Conservation (phyloP, 2,888 invertebrate genomes). For the Clitarchus hookeri region DNA sequence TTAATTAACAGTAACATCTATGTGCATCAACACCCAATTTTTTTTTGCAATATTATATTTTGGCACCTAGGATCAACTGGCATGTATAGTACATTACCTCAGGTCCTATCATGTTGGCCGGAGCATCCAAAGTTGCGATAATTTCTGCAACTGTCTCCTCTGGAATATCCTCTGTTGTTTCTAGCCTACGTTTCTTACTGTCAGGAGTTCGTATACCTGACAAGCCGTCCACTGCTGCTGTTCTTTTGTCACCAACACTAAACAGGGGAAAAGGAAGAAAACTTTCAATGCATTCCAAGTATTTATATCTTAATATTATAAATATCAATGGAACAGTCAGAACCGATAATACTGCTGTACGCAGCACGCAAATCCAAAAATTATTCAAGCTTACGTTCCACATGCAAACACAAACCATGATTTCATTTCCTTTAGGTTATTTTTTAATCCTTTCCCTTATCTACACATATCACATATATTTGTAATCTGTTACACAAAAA, state of each 20-base stretch:
- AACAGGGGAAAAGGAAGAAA: not conserved
- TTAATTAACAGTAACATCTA: too few species aligned
- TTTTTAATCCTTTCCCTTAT: too few species aligned
- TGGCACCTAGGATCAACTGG: too few species aligned
- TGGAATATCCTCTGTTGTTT: slow-evolving; percentile 72
- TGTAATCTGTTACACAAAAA: too few species aligned
- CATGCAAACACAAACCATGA: too few species aligned
- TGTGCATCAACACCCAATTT: too few species aligned
- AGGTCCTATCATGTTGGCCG: slow-evolving; percentile 81
- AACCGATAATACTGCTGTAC: too few species aligned
- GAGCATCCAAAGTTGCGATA: slow-evolving; percentile 80
- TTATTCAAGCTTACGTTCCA: too few species aligned
- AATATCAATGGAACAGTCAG: not conserved
- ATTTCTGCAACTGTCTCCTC: slow-evolving; percentile 81
- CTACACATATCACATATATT: too few species aligned
- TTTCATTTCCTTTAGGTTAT: too few species aligned
- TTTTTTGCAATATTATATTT: too few species aligned
- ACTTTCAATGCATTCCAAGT: not conserved
- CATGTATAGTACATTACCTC: slow-evolving; percentile 59
- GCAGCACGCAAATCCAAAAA: too few species aligned
- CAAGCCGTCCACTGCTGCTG: slow-evolving; percentile 25
- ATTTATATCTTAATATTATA: not conserved
- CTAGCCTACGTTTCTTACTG: slow-evolving; percentile 50
- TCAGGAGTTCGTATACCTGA: slow-evolving; percentile 45
- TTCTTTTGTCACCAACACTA: slow-evolving; percentile 37